Percentiles rank a stretch among this genome's conserved stretches.
Evolutionary conservation across 2,113 vertebrate species (phyloP).

Genomic region (Podarcis muralis): DNA sequence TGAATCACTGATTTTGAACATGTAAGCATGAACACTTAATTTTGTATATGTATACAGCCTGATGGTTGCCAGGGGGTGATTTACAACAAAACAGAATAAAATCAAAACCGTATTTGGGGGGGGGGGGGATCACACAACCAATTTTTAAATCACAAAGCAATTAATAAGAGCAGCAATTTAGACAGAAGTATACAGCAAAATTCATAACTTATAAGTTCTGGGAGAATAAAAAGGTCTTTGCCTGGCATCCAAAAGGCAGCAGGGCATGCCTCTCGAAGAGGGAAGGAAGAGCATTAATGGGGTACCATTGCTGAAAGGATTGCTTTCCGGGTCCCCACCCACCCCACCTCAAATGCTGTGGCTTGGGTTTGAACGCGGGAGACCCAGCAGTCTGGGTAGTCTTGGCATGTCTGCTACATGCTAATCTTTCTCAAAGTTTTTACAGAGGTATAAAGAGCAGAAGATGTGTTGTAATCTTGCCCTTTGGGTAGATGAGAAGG

Average conservation of each 20-base stretch:
- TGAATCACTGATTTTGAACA: not conserved
- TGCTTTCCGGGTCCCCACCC: not conserved
- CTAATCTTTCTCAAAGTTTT: not conserved
- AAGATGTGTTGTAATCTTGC: not conserved
- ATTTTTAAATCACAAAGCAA: not conserved
- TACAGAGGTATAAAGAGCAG: not conserved
- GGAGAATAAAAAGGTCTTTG: not conserved
- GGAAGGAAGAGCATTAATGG: not conserved
- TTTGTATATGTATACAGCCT: not conserved
- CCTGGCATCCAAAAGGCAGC: not conserved
- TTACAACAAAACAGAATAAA: not conserved
- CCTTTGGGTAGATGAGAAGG: not conserved
- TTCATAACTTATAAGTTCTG: not conserved
- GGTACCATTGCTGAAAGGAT: not conserved
- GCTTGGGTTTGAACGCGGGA: not conserved
- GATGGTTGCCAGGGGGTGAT: not conserved
- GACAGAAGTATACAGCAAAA: not conserved
- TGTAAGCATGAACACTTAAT: not conserved
- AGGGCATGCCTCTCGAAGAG: too few species aligned
- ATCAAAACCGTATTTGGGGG: not conserved
- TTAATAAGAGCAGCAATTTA: not conserved
- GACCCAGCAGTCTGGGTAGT: not conserved
- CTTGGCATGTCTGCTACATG: not conserved
- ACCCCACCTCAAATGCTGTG: not conserved
- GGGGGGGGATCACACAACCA: not conserved